phyloP scores from a whole-genome alignment of 2,888 invertebrate genomes.

The Epirrhoe alternata region DNA sequence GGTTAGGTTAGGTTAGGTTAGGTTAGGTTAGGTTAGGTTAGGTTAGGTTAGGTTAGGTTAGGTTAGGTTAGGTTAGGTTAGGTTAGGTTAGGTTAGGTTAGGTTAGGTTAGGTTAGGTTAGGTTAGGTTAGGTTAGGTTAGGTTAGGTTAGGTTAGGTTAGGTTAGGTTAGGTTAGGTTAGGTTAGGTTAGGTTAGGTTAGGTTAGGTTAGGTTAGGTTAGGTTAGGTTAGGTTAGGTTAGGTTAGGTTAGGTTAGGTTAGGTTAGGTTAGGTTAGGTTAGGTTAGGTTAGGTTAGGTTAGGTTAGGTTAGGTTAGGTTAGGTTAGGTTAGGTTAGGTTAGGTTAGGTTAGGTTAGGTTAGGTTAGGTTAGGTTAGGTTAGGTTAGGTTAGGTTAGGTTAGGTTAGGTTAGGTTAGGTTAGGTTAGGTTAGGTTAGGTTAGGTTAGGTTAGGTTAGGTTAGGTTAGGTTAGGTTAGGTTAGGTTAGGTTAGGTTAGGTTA shows the following conservation, averaged over 20 bases:
- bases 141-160: constrained; percentile 43
- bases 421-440: constrained; percentile 42
- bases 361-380: constrained; percentile 43
- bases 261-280: constrained; percentile 46
- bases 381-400: constrained; percentile 41
- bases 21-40: constrained; percentile 22
- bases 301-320: constrained; percentile 44
- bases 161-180: constrained; percentile 45
- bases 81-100: constrained; percentile 42
- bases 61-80: constrained; percentile 30
- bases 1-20: constrained; percentile 31
- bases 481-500: constrained; percentile 43
- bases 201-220: constrained; percentile 47
- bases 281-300: constrained; percentile 45
- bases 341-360: constrained; percentile 43
- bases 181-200: constrained; percentile 47
- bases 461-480: constrained; percentile 44
- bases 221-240: constrained; percentile 48
- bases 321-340: constrained; percentile 43
- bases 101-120: constrained; percentile 45
- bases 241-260: constrained; percentile 47
- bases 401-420: constrained; percentile 42
- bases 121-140: constrained; percentile 44
- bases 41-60: constrained; percentile 37
- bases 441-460: constrained; percentile 46